Conservation (phyloP, 2,797 vertebrate genomes). For the Scarus forsteni region DNA sequence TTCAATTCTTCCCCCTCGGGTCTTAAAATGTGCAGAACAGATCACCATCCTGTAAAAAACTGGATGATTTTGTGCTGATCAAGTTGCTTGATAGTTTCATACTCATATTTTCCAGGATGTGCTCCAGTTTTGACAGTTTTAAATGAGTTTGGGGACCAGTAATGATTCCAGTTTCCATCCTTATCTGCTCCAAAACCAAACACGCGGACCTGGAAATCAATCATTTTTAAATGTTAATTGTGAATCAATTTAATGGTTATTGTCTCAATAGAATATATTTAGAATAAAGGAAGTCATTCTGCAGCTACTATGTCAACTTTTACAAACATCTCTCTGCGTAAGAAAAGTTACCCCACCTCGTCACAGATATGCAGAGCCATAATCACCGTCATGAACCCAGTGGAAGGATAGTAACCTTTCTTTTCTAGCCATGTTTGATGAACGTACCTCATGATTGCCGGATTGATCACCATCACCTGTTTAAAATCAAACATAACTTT, state of each 20-base stretch:
- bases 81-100: conserved; percentile 21
- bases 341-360: conserved; percentile 14
- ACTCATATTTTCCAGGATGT: conserved; percentile 44
- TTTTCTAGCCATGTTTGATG: conserved; percentile 36
- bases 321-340: no score
- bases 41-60: conserved; percentile 1
- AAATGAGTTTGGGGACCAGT: conserved; percentile 28
- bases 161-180: conserved; percentile 67
- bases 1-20: no score
- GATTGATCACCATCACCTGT: conserved; percentile 55
- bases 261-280: background rate
- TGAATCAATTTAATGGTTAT: no score
- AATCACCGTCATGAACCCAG: conserved; percentile 54
- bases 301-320: no score
- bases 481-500: background rate
- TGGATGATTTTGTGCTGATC: background rate
- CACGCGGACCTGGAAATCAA: conserved; percentile 49
- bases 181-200: conserved; percentile 65
- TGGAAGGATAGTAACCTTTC: conserved; percentile 45
- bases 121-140: background rate
- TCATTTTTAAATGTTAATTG: no score
- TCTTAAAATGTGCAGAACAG: no score
- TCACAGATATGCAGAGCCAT: conserved; percentile 55
- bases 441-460: conserved; percentile 52
- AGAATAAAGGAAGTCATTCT: no score